Evolutionary conservation across 1,140 invertebrate genomes (phyloP), one percentile per base, ranked within the genome.

Genomic region (Neotoxoptera formosana): DNA sequence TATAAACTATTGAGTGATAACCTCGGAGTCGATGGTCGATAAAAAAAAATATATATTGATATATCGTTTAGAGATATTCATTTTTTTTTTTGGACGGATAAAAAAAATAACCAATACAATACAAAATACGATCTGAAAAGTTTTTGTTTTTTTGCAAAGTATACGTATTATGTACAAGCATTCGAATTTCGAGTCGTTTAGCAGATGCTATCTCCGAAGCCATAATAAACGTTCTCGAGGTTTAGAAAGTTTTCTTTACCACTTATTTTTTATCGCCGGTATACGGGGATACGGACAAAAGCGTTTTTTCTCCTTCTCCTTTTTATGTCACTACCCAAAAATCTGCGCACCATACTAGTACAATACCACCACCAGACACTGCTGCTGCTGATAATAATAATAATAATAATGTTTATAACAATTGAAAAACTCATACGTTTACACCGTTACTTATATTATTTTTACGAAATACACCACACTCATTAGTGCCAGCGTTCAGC

Each of bases 141-240:
- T 87, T 87, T 86, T 84, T 9, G 53, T 67, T 67, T 67, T 67
- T 67, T 81, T 81, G 81, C 81, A 36, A 84, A 84, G 34, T n/a
- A 67, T 67, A 30, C 17, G 20, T 48, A 48, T 47, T 48, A 48
- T 67, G 60, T 47, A 48, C 21, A 45, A 36, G 84, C 84, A 48
- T 87, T 87, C 45, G 84, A 87, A 87, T 87, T n/a, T 87, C 25
- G 30, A 87, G 84, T 48, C 84, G 84, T 87, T 87, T 87, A 87
- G 45, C 84, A 87, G 84, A 87, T 87, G 45, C 45, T 87, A 87
- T 87, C 84, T 87, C 30, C 17, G 30, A n/a, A 87, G 84, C 45
- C 30, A n/a, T 87, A 87, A 87, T 67, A 67, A 87, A 87, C 34
- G 84, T 87, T 87, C 25, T n/a, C 45, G 84, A 20, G 45, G 45